Evolutionary conservation across 2,797 vertebrate genomes (phyloP), one percentile per base, ranked within the genome.

Genomic region (Diglossa cyanea): DNA sequence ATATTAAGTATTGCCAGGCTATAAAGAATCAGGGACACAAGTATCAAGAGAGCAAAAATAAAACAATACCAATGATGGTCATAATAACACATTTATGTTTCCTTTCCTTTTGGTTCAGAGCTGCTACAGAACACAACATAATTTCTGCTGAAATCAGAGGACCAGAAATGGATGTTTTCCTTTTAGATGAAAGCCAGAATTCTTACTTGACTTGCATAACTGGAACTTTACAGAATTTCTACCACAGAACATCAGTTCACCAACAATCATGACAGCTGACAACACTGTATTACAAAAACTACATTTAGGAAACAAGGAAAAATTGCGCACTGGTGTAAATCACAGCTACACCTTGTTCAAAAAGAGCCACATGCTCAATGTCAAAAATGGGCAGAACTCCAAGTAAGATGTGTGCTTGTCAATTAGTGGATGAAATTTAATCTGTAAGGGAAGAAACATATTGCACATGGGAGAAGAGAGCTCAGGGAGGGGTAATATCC

Each of bases 1-100:
- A 67, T 55, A 91, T 50, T 85, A 89, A 57, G 37, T 77, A 88
- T 53, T 86, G 11, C 62, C 24, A 66, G 30, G 44, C 62, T 91
- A 62, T 81, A 83, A 80, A 91, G 68, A 93, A 86, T 66, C 76
- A 78, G 70, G 51, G 65, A 93, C 60, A 54, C 23, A 94, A 86
- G 58, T 86, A 55, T 70, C 5, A 1, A 39, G 68, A 93, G 65
- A 78, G 7, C n/a, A 77, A 74, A 94, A 93, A 77, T 76, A 91
- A 95, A 96, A 45, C 65, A 79, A 31, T 57, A 89, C 30, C 65
- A 72, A 12, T 62, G 50, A 86, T 66, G 44, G 25, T 48, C n/a
- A 65, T 70, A 92, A 54, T 44, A 79, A 74, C 53, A 80, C 11
- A 58, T 74, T 85, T 77, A 75, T 66, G 53, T 80, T 89, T 91